Base-by-base conservation (phyloP, 2,888 invertebrate genomes). In the Entomobrya proxima region DNA sequence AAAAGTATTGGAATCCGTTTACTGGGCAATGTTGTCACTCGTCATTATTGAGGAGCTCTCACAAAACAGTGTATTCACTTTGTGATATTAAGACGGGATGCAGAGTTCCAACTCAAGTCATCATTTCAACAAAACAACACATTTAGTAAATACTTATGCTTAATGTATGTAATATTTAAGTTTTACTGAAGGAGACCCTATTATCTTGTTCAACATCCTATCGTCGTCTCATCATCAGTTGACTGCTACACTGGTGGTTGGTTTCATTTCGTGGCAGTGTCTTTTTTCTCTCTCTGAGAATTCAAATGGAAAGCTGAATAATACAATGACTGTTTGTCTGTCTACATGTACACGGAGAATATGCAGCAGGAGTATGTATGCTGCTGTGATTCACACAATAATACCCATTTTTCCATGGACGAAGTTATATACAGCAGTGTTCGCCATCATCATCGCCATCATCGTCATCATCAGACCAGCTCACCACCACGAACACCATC, bases 191-290 rank as follows among this genome's bases (percentile, higher is more conserved):
- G 35, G 27, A 69, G 47, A 69, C 67, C 69, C 1, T 44, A 64
- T n/a, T 64, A 35, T 64, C 64, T 64, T 21, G 18, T 37, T n/a
- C 11, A 55, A 55, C 27, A 55, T 18, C n/a, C 44, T 7, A 40
- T 11, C 44, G n/a, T 69, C 47, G 44, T 44, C 40, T 69, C 67
- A 35, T 67, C 69, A 69, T 69, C 69, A 69, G 69, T 69, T 69
- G 69, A 69, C 69, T 69, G 44, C n/a, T 44, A 69, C 69, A 69
- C 44, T 69, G 44, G 47, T 47, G 44, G 69, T 32, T 40, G 15
- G 18, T 9, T 32, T 30, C 52, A 52, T 52, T 52, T 37, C 7
- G 6, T 37, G 37, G 37, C 18, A 9, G 37, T 37, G 52, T 52
- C 27, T 64, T 24, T 32, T 37, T 64, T 35, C 44, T 69, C 24